Evolutionary conservation across 2,797 vertebrate genomes (phyloP).

Genomic region (Smutsia temminckii): DNA sequence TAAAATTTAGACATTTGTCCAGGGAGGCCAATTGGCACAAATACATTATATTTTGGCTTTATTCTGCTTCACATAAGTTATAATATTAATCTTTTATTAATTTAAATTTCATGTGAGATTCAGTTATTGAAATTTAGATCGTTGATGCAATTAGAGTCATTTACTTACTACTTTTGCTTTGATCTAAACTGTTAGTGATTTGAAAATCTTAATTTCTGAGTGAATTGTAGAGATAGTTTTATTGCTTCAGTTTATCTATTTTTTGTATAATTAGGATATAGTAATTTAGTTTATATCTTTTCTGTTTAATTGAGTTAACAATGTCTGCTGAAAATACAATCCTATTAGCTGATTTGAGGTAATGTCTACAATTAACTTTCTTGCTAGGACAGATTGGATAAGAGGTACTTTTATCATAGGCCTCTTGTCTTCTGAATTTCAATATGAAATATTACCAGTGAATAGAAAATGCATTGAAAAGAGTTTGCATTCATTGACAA

Average conservation of each 20-base stretch:
- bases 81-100: constrained; percentile 7
- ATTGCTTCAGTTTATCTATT: constrained; percentile 74
- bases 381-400: constrained; percentile 54
- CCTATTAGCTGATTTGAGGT: constrained; percentile 53
- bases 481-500: background rate
- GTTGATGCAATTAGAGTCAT: constrained; percentile 75
- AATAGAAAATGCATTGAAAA: constrained; percentile 32
- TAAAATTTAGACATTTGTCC: background rate
- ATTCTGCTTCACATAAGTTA: background rate
- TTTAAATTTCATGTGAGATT: constrained; percentile 10
- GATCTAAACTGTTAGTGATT: constrained; percentile 61
- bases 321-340: constrained; percentile 76
- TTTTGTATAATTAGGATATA: constrained; percentile 78
- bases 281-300: constrained; percentile 81
- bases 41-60: background rate
- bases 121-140: constrained; percentile 74
- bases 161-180: constrained; percentile 76
- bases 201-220: constrained; percentile 75
- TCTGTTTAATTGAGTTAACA: constrained; percentile 82
- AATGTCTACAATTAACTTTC: constrained; percentile 58
- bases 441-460: constrained; percentile 37
- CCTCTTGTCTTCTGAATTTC: constrained; percentile 46
- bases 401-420: constrained; percentile 45
- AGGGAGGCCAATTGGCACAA: background rate
- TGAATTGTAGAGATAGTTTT: constrained; percentile 77